Evolutionary conservation across 2,888 invertebrate species (phyloP).

Genomic region (Cecidostiba fungosa): DNA sequence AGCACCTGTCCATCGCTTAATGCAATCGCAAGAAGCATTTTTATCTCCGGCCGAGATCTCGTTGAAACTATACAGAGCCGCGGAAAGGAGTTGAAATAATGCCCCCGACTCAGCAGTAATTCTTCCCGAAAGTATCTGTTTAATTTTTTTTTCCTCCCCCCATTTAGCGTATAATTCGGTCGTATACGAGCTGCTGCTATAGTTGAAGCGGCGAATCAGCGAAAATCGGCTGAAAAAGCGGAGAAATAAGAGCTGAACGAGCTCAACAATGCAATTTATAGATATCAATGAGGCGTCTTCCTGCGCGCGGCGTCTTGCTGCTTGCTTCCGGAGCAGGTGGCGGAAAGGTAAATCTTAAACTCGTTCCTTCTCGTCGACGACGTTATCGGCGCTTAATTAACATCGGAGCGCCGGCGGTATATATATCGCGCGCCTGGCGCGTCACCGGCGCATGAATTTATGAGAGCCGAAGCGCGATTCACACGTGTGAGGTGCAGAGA

Average conservation of each 20-base stretch:
- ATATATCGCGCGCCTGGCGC: conserved; percentile 33
- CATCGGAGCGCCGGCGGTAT: conserved; percentile 57
- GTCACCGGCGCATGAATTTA: conserved; percentile 63
- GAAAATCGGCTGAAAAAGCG: conserved; percentile 31
- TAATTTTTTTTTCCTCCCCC: conserved; percentile 26
- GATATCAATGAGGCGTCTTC: conserved; percentile 50
- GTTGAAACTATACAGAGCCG: not conserved
- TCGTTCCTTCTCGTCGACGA: conserved; percentile 50
- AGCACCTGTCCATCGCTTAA: conserved; percentile 19
- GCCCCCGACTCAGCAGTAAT: conserved; percentile 39
- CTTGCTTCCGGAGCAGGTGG: conserved; percentile 55
- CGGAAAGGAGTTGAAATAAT: conserved; percentile 39
- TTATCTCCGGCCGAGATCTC: not conserved
- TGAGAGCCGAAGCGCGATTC: conserved; percentile 67
- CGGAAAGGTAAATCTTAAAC: conserved; percentile 65
- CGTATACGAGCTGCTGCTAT: conserved; percentile 13
- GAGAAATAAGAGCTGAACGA: not conserved
- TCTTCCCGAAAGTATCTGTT: conserved; percentile 30
- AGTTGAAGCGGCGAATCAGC: not conserved
- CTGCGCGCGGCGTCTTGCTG: conserved; percentile 13
- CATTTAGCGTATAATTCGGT: conserved; percentile 46
- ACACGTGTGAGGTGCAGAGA: conserved; percentile 65
- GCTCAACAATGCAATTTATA: conserved; percentile 58
- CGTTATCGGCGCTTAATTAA: conserved; percentile 67
- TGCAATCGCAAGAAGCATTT: not conserved